Evolutionary conservation across 2,888 invertebrate species (phyloP), one percentile per base, ranked within the genome.

Genomic region (Drosophila histrio): DNA sequence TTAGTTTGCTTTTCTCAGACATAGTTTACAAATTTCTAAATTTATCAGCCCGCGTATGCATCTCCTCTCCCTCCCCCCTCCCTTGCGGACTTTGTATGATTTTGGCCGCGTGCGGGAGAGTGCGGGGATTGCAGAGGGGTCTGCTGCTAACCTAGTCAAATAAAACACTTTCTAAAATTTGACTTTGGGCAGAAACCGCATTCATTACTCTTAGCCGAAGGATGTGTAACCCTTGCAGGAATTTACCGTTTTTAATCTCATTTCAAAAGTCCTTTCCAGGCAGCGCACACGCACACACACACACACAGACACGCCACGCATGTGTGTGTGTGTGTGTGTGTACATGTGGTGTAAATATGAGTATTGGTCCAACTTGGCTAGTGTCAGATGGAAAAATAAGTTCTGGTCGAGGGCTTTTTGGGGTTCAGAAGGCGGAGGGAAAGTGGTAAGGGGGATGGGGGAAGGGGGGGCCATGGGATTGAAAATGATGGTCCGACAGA

Each of bases 171-270:
- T 85, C 85, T 72, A 84, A 88, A 83, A 81, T 87, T 81, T 87
- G 82, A 82, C 86, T 89, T 72, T 76, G 80, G 82, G 87, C 80
- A 82, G 76, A 90, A 89, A 90, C 90, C 90, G 82, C 90, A 89
- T 88, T 90, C 87, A 90, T 90, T 90, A 90, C 90, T 89, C 88
- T 88, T 87, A 88, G 85, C 89, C 88, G 58, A 76, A 68, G 78
- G 76, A 75, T 75, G 76, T 75, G 78, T 73, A 84, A 88, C 81
- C 81, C 81, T 85, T 85, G 73, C 81, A 81, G 84, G 84, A 87
- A 88, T 87, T 88, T 83, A 70, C 79, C 81, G 88, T 88, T 87
- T 83, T 88, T 88, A 86, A 82, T 86, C 88, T 88, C 84, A 84
- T 87, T 87, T 82, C 73, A 52, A 85, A 87, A 88, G 72, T 81